A percentile compares a stretch with the other conserved stretches of the same genome.
Conservation (phyloP, 2,888 invertebrate genomes). For the Drosophila picticornis region DNA sequence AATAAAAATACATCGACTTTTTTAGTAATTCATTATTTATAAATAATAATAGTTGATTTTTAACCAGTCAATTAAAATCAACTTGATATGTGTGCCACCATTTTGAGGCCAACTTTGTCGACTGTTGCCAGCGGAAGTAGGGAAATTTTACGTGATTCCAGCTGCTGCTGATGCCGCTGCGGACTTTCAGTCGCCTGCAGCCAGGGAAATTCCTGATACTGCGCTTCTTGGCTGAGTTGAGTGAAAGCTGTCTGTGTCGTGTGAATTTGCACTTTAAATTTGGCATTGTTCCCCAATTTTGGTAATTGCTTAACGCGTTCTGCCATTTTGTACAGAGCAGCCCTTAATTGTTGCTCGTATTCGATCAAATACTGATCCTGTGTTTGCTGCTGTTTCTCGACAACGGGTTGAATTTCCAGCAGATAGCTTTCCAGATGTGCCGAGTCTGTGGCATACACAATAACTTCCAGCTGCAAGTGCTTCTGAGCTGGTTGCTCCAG, state of each 20-base stretch:
- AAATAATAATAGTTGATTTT: neutral
- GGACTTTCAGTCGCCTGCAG: slow-evolving; percentile 54
- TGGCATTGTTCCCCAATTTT: slow-evolving; percentile 67
- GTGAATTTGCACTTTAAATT: slow-evolving; percentile 80
- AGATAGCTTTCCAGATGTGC: slow-evolving; percentile 63
- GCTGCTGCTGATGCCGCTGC: no score
- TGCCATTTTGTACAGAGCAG: slow-evolving; percentile 73
- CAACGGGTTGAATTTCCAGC: slow-evolving; percentile 39
- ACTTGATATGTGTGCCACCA: slow-evolving; percentile 71
- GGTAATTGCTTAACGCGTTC: slow-evolving; percentile 78
- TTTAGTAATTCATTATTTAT: neutral
- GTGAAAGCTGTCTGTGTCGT: slow-evolving; percentile 81
- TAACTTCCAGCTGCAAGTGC: slow-evolving; percentile 70
- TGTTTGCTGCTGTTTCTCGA: neutral
- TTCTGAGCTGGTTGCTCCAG: slow-evolving; percentile 58
- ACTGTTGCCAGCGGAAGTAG: slow-evolving; percentile 78
- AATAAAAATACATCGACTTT: neutral
- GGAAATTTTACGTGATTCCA: slow-evolving; percentile 32
- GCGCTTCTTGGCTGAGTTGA: slow-evolving; percentile 73
- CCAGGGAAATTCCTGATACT: slow-evolving; percentile 84
- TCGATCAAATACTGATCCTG: slow-evolving; percentile 79
- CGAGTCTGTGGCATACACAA: slow-evolving; percentile 71
- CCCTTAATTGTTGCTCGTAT: slow-evolving; percentile 82
- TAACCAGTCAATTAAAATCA: slow-evolving; percentile 15
- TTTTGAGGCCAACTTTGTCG: slow-evolving; percentile 69